Conservation (phyloP, 2,888 invertebrate genomes). For the Alviniconcha strummeri region DNA sequence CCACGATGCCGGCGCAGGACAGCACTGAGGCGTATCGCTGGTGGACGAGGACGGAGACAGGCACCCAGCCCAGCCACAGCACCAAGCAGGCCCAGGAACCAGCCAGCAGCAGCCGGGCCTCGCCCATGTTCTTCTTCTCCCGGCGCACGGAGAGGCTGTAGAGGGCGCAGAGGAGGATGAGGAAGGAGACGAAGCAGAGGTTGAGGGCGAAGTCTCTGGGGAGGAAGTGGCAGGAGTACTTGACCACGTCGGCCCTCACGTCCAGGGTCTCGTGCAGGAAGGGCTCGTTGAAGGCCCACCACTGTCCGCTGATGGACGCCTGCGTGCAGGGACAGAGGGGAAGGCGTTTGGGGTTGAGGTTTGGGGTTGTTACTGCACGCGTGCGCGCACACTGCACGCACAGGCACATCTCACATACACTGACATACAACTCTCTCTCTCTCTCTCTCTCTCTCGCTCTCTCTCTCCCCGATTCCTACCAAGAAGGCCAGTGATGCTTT, state of each 20-base stretch:
- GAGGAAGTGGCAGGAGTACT: slow-evolving; percentile 58
- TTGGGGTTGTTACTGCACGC: not conserved
- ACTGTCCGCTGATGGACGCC: slow-evolving; percentile 70
- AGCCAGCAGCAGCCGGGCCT: slow-evolving; percentile 91
- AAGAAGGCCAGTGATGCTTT: no score
- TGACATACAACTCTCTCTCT: no score
- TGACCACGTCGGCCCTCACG: not conserved
- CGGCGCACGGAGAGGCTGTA: slow-evolving; percentile 87
- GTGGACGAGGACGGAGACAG: slow-evolving; percentile 76
- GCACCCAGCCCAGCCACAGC: slow-evolving; percentile 77
- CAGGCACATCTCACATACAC: no score
- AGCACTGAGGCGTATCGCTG: slow-evolving; percentile 77
- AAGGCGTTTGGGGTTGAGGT: not conserved
- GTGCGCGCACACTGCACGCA: no score
- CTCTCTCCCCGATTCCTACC: no score
- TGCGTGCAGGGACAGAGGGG: slow-evolving; percentile 43
- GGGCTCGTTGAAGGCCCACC: slow-evolving; percentile 66
- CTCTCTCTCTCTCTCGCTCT: no score
- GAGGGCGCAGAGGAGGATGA: slow-evolving; percentile 88
- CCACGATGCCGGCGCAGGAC: slow-evolving; percentile 89
- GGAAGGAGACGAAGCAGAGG: slow-evolving; percentile 86
- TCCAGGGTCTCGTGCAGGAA: slow-evolving; percentile 44
- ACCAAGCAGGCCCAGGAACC: slow-evolving; percentile 89
- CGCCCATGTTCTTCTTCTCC: slow-evolving; percentile 93
- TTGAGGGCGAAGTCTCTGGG: slow-evolving; percentile 78